phyloP scores from a whole-genome alignment of 2,113 vertebrate genomes.

The Emydura subglobosa region DNA sequence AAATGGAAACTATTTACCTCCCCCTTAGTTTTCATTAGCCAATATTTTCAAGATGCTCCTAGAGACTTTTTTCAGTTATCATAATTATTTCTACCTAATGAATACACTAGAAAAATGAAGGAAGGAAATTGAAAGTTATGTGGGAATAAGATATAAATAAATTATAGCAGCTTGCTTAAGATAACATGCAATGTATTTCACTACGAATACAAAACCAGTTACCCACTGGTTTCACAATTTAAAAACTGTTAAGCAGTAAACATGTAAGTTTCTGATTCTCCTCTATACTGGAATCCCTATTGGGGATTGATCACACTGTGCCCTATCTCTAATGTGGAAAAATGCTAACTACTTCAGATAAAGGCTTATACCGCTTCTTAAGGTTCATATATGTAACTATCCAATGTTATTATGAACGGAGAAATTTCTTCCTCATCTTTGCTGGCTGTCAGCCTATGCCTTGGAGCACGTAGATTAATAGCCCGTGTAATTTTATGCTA shows the following conservation, averaged over 20 bases:
- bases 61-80: rapidly evolving
- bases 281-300: neutral
- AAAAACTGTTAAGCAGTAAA: neutral
- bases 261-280: neutral
- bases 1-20: neutral
- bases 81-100: neutral
- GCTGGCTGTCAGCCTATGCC: conserved; percentile 45
- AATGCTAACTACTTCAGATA: neutral
- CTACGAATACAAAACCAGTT: neutral
- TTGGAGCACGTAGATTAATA: conserved; percentile 25
- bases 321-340: neutral
- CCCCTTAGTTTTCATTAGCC: neutral
- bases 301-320: neutral
- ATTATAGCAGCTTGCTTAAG: conserved; percentile 29
- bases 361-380: neutral
- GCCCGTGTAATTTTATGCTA: conserved; percentile 17
- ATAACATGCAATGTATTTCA: conserved; percentile 4
- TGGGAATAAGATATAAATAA: neutral
- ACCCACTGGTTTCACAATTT: neutral
- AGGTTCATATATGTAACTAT: neutral
- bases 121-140: neutral
- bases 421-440: conserved; percentile 13
- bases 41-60: neutral
- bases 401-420: neutral
- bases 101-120: neutral